These are phyloP conservation scores for Sesamia nonagrioides DNA, from an alignment of 1,140 invertebrate genomes.

Conservation along the genomic window DNA sequence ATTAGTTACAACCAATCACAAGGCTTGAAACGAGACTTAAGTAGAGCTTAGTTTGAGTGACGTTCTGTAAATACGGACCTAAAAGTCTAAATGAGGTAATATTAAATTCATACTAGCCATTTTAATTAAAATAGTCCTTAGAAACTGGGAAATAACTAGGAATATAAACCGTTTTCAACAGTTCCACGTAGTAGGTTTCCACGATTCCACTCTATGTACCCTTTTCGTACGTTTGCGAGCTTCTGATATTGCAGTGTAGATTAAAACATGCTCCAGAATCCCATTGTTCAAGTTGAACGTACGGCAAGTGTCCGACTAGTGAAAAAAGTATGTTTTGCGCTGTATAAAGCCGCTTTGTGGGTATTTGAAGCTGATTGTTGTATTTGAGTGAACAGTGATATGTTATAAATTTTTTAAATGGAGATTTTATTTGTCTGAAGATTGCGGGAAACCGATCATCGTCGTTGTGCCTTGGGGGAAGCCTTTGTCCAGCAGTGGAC, in stretches of 20 bases:
- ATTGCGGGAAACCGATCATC: too few species aligned
- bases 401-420: not conserved
- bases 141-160: too few species aligned
- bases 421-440: too few species aligned
- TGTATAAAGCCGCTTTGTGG: constrained; percentile 4
- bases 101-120: too few species aligned
- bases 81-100: too few species aligned
- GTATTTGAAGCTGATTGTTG: constrained; percentile 3
- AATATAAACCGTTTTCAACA: constrained; percentile 7
- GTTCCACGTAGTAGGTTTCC: not conserved
- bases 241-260: constrained; percentile 29
- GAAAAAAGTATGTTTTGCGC: not conserved
- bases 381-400: not conserved
- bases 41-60: too few species aligned
- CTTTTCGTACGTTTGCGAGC: constrained; percentile 4
- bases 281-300: constrained; percentile 28
- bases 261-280: constrained; percentile 23
- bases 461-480: too few species aligned
- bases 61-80: too few species aligned
- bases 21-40: too few species aligned
- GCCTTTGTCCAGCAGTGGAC: too few species aligned
- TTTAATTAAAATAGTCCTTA: not conserved
- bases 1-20: too few species aligned
- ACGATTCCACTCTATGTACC: constrained; percentile 19
- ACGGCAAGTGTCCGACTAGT: constrained; percentile 28